phyloP scores from a whole-genome alignment of 1,140 invertebrate genomes.

The Notospermus geniculatus region DNA sequence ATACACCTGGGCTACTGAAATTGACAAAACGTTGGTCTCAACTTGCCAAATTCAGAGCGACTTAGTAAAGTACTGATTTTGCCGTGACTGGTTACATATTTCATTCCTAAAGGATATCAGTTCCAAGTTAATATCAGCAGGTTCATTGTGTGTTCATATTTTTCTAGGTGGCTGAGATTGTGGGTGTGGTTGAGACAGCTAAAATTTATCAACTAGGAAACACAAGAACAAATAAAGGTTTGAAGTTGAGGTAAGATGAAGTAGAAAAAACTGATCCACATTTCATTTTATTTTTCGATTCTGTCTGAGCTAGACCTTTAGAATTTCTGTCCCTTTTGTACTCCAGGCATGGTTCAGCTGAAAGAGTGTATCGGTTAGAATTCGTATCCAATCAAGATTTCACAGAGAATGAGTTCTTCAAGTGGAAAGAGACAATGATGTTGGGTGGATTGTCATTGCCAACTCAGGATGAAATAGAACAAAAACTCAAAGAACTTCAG shows the following conservation, averaged over 20 bases:
- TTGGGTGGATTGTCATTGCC: constrained; percentile 76
- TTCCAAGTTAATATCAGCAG: neutral
- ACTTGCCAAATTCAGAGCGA: no score
- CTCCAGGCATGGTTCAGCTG: constrained; percentile 80
- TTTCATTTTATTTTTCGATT: no score
- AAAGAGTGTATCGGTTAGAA: constrained; percentile 89
- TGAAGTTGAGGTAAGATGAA: constrained; percentile 61
- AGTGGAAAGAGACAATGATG: constrained; percentile 85
- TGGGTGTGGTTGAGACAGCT: constrained; percentile 91
- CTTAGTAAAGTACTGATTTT: no score
- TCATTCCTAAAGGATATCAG: no score
- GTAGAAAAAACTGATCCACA: no score
- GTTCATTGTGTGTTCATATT: constrained; percentile 25
- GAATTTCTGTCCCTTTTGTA: no score
- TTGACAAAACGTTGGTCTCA: no score
- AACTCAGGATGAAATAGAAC: constrained; percentile 77
- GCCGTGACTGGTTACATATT: no score
- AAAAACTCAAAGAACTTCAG: constrained; percentile 84
- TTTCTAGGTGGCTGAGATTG: constrained; percentile 79
- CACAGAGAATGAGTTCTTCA: constrained; percentile 85
- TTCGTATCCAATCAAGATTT: constrained; percentile 98
- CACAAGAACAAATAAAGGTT: constrained; percentile 88
- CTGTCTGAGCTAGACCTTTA: no score
- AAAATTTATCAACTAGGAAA: constrained; percentile 86
- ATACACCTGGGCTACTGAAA: no score